phyloP scores from a whole-genome alignment of 2,113 vertebrate genomes.

The Motacilla tschutschensis region DNA sequence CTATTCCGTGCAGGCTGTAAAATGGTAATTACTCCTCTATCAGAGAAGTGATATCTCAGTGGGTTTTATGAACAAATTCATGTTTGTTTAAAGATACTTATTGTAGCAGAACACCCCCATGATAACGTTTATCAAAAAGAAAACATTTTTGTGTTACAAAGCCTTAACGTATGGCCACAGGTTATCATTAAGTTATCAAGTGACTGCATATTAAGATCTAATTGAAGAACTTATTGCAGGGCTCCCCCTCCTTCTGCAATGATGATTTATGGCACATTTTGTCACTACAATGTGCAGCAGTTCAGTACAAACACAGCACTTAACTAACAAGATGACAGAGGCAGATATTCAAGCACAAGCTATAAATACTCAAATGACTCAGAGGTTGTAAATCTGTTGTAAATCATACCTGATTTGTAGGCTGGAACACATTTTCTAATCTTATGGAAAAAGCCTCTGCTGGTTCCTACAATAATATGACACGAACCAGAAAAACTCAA shows the following conservation, averaged over 20 bases:
- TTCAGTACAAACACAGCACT: constrained; percentile 42
- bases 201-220: constrained; percentile 35
- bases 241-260: constrained; percentile 2
- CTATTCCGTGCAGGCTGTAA: not conserved
- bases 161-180: not conserved
- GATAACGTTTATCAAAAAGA: constrained; percentile 22
- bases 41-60: not conserved
- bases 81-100: constrained; percentile 34
- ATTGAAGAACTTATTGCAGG: constrained; percentile 40
- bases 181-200: constrained; percentile 47
- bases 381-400: constrained; percentile 20
- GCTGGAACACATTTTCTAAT: constrained; percentile 8
- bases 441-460: not conserved
- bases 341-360: constrained; percentile 39
- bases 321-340: constrained; percentile 47
- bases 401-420: constrained; percentile 38
- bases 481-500: not conserved
- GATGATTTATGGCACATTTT: constrained; percentile 52
- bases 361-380: constrained; percentile 59
- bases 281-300: constrained; percentile 20
- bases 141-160: constrained; percentile 27
- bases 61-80: constrained; percentile 12
- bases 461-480: not conserved
- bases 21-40: constrained; percentile 1
- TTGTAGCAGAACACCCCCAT: not conserved